Evolutionary conservation across 1,140 invertebrate genomes (phyloP).

Genomic region (Drosophila mojavensis): DNA sequence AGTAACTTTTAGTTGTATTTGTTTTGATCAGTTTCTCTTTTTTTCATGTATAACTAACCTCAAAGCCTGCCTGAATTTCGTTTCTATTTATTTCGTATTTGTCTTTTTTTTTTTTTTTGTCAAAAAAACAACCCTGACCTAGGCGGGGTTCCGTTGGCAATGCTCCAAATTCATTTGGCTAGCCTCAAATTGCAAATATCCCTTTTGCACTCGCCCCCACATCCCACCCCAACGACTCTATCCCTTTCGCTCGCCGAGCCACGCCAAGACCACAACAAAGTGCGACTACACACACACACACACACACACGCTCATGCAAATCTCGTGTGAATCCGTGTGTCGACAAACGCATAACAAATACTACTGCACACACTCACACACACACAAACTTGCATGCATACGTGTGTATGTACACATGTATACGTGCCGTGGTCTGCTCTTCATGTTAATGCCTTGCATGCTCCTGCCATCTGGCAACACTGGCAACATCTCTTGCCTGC

Average conservation of each 20-base stretch:
- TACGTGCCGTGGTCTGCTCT: not conserved
- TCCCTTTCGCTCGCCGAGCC: slow-evolving; percentile 4
- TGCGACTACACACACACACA: slow-evolving; percentile 35
- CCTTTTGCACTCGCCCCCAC: not conserved
- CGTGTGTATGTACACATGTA: not conserved
- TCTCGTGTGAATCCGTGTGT: not conserved
- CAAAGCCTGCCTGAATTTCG: not conserved
- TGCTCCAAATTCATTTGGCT: slow-evolving; percentile 37
- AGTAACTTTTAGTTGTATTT: not conserved
- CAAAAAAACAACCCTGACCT: slow-evolving; percentile 33
- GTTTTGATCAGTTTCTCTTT: not conserved
- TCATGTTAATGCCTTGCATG: slow-evolving; percentile 1
- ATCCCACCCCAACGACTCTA: not conserved
- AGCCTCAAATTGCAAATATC: slow-evolving; percentile 26
- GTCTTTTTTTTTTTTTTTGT: not conserved
- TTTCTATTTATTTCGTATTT: not conserved
- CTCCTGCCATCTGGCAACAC: slow-evolving; percentile 1
- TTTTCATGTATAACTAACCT: slow-evolving; percentile 20
- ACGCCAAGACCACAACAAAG: slow-evolving; percentile 38
- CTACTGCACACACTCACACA: slow-evolving; percentile 28
- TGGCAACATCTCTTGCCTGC: not conserved
- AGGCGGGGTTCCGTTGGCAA: slow-evolving; percentile 48
- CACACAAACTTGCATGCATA: not conserved
- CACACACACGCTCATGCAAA: not conserved
- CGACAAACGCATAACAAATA: not conserved